These are phyloP conservation scores for Bombylius major DNA, from an alignment of 2,888 invertebrate genomes.

Conservation along the genomic window DNA sequence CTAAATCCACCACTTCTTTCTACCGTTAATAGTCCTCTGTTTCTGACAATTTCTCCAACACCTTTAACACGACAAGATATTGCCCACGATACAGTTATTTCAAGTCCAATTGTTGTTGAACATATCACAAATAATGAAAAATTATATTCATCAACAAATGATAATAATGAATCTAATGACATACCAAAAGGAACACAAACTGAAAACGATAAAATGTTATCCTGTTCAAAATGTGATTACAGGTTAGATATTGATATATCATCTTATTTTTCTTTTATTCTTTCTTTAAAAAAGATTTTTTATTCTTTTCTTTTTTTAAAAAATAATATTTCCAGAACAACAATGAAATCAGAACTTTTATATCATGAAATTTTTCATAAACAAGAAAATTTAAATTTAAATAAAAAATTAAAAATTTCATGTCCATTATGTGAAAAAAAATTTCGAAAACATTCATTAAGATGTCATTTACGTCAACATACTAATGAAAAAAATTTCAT, in stretches of 20 bases:
- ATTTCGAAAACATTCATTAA: slow-evolving; percentile 52
- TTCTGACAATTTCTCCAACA: too few species aligned
- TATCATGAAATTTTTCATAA: slow-evolving; percentile 60
- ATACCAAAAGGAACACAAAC: too few species aligned
- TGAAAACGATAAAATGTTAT: neutral
- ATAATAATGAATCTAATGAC: too few species aligned
- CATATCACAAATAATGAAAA: too few species aligned
- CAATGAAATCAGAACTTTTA: slow-evolving; percentile 56
- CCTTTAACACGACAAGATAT: too few species aligned
- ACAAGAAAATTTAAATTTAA: slow-evolving; percentile 21
- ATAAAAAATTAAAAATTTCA: slow-evolving; percentile 38
- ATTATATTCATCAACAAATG: too few species aligned
- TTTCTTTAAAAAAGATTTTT: neutral
- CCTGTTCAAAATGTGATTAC: neutral
- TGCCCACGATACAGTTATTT: too few species aligned
- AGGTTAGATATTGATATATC: neutral
- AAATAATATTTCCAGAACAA: slow-evolving; percentile 32
- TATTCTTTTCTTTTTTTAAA: slow-evolving; percentile 11
- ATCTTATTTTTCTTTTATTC: neutral
- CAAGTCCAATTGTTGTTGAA: too few species aligned
- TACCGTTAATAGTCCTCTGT: too few species aligned
- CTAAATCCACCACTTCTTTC: too few species aligned
- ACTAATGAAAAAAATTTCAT: slow-evolving; percentile 59
- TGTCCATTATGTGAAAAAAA: slow-evolving; percentile 57
- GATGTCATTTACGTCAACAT: slow-evolving; percentile 57